Evolutionary conservation across 2,113 vertebrate genomes (phyloP).

Genomic region (Notarius lentiginosus): DNA sequence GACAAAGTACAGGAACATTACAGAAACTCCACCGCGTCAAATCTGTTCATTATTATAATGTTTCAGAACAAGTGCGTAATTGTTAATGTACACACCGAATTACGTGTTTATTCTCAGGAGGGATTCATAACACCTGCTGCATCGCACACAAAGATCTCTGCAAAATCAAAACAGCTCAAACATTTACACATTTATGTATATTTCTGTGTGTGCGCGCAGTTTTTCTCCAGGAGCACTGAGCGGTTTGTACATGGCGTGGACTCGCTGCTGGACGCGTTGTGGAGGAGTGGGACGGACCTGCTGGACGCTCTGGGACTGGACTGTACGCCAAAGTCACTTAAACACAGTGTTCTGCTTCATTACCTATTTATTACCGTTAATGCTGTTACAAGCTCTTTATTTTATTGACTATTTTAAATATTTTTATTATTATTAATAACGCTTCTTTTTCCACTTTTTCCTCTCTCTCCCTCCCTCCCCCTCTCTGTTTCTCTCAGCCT

Average conservation of each 20-base stretch:
- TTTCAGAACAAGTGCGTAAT: too few species aligned
- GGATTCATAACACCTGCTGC: too few species aligned
- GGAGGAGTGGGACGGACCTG: constrained; percentile 92
- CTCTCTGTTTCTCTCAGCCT: constrained; percentile 70
- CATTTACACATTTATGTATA: not conserved
- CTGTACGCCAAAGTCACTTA: constrained; percentile 71
- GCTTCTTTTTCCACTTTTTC: too few species aligned
- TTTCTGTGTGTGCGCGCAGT: constrained; percentile 68
- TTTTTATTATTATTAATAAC: not conserved
- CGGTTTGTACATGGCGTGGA: constrained; percentile 93
- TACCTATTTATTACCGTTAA: not conserved
- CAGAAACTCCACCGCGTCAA: too few species aligned
- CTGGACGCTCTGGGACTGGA: constrained; percentile 94
- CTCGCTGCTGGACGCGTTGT: constrained; percentile 84
- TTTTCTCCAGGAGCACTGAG: constrained; percentile 91
- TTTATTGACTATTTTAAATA: too few species aligned
- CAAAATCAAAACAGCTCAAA: too few species aligned
- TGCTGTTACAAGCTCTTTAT: too few species aligned
- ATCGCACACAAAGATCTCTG: too few species aligned
- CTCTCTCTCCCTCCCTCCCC: not conserved
- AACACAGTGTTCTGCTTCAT: not conserved
- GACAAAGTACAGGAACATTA: too few species aligned
- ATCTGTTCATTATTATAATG: too few species aligned
- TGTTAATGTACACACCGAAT: too few species aligned
- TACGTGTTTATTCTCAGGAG: too few species aligned